These are phyloP conservation scores for Mesocentrotus franciscanus DNA, from an alignment of 53 echinoderm and acorn worm species.

Conservation along the genomic window DNA sequence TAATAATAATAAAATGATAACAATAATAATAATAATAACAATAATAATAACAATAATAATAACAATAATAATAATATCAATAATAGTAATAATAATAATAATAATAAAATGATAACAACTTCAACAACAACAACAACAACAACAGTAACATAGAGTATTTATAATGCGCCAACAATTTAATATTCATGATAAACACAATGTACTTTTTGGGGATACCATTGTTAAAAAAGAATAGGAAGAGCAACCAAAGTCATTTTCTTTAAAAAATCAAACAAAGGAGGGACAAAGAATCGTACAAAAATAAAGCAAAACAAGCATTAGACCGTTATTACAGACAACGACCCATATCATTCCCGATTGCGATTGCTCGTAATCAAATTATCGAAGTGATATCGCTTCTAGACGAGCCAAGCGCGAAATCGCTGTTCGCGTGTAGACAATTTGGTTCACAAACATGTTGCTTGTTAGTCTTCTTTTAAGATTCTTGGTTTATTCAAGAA, in stretches of 20 bases:
- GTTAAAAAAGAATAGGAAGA: not conserved
- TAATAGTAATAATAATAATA: too few species aligned
- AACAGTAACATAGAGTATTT: too few species aligned
- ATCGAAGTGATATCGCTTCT: slow-evolving; percentile 64
- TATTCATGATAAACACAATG: too few species aligned
- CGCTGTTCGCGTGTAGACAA: slow-evolving; percentile 39
- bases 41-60: too few species aligned
- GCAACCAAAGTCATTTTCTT: not conserved
- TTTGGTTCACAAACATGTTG: slow-evolving; percentile 56
- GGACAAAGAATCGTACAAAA: not conserved
- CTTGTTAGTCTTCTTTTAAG: slow-evolving; percentile 47
- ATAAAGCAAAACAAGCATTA: slow-evolving; percentile 33
- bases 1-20: not conserved
- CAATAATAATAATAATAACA: not conserved
- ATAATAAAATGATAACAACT: too few species aligned
- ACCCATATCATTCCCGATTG: slow-evolving; percentile 65
- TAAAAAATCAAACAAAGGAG: not conserved
- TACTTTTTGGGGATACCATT: not conserved
- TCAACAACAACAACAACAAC: too few species aligned
- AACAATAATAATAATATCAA: not conserved
- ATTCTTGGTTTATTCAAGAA: too few species aligned
- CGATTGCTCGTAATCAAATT: slow-evolving; percentile 67
- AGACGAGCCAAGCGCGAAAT: slow-evolving; percentile 64
- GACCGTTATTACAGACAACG: slow-evolving; percentile 49
- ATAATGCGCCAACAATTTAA: too few species aligned